phyloP scores from a whole-genome alignment of 1,140 invertebrate species.

The Drosophila paulistorum region DNA sequence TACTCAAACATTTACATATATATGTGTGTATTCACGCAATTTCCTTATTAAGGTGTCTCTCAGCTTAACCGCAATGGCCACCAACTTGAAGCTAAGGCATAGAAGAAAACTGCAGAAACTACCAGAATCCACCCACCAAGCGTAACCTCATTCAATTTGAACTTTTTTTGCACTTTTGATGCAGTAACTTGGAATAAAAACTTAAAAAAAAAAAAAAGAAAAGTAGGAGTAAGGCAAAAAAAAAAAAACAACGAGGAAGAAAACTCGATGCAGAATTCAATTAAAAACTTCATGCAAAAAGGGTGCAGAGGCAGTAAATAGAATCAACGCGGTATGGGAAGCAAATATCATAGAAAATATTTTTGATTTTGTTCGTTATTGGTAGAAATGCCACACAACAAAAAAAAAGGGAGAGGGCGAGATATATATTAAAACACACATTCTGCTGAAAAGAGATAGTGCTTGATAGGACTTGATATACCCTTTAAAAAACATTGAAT shows the following conservation, averaged over 20 bases:
- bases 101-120: not conserved
- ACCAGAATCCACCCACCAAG: conserved; percentile 5
- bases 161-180: conserved; percentile 43
- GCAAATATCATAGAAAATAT: conserved; percentile 54
- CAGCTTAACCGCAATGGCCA: conserved; percentile 5
- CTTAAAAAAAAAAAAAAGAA: conserved; percentile 39
- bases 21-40: conserved; percentile 31
- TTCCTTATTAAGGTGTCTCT: conserved; percentile 38
- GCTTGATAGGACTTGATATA: no score
- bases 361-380: conserved; percentile 50
- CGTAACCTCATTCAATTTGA: conserved; percentile 33
- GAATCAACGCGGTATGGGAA: not conserved
- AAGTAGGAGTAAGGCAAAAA: conserved; percentile 3
- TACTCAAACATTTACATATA: not conserved
- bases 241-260: conserved; percentile 29
- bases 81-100: conserved; percentile 15
- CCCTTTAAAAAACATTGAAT: no score
- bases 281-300: conserved; percentile 54
- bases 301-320: not conserved
- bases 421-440: conserved; percentile 1
- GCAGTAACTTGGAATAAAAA: conserved; percentile 55
- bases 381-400: conserved; percentile 40
- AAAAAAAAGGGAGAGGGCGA: not conserved
- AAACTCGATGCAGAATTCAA: conserved; percentile 54
- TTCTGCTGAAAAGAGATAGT: not conserved